These are phyloP conservation scores for Octopus sinensis DNA, from an alignment of 1,140 invertebrate genomes.

Conservation along the genomic window DNA sequence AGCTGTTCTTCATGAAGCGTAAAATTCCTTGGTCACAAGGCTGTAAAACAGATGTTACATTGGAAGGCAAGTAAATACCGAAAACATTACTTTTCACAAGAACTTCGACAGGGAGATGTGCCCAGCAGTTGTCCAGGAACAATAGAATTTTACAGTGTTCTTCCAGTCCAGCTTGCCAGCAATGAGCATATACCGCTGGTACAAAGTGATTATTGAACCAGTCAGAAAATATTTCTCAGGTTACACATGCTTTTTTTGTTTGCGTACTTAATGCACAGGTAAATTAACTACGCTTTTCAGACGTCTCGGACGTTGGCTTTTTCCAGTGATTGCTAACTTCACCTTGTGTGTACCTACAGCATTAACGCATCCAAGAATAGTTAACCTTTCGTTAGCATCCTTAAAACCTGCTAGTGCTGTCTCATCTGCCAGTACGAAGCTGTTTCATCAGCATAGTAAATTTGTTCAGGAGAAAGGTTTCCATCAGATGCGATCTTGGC, in stretches of 20 bases:
- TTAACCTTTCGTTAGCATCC: slow-evolving; percentile 26
- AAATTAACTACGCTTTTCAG: slow-evolving; percentile 27
- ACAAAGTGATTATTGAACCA: slow-evolving; percentile 26
- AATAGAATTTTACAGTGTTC: slow-evolving; percentile 54
- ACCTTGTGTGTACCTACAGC: slow-evolving; percentile 32
- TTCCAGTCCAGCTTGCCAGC: slow-evolving; percentile 20
- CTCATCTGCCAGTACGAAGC: not conserved
- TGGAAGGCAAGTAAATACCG: not conserved
- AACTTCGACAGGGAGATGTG: slow-evolving; percentile 44
- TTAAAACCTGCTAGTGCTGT: not conserved
- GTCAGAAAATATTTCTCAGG: slow-evolving; percentile 32
- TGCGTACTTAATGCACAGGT: slow-evolving; percentile 28
- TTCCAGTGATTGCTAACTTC: slow-evolving; percentile 34
- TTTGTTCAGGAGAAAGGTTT: not conserved
- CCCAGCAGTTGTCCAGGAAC: slow-evolving; percentile 59
- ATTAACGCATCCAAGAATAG: slow-evolving; percentile 31
- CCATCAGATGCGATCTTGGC: not conserved
- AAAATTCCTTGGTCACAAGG: not conserved
- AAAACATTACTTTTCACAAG: slow-evolving; percentile 21
- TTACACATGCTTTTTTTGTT: slow-evolving; percentile 39
- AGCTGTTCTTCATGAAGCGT: not conserved
- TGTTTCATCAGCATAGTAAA: not conserved
- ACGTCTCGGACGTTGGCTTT: slow-evolving; percentile 26
- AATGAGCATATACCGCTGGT: not conserved
- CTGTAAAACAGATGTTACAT: not conserved